phyloP scores from a whole-genome alignment of 2,797 vertebrate genomes.

The Buceros bicornis region DNA sequence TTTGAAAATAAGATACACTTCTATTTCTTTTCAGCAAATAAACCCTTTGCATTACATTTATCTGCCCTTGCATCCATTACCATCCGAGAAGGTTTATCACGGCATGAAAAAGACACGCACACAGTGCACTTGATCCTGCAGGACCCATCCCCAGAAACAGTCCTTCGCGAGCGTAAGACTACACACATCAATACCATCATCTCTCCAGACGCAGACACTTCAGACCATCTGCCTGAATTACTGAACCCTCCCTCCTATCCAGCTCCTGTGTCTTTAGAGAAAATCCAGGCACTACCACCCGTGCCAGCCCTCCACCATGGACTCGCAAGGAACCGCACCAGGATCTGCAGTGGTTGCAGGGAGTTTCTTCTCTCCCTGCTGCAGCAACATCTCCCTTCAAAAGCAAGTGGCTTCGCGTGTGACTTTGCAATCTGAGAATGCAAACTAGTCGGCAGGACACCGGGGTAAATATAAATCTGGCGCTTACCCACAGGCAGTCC shows the following conservation, averaged over 20 bases:
- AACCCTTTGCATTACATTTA: neutral
- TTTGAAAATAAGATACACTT: neutral
- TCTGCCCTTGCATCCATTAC: neutral
- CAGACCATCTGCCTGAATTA: neutral
- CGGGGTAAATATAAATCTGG: slow-evolving; percentile 81
- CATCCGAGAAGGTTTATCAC: neutral
- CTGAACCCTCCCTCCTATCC: neutral
- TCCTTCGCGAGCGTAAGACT: accelerated
- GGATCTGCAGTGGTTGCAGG: neutral
- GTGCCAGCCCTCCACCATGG: neutral
- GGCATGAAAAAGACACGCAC: neutral
- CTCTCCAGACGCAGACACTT: neutral
- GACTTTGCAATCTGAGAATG: slow-evolving; percentile 74
- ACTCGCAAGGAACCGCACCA: neutral
- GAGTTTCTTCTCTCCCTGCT: slow-evolving; percentile 7
- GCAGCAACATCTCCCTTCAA: neutral
- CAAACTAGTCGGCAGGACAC: slow-evolving; percentile 45
- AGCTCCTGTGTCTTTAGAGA: neutral
- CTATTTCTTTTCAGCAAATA: neutral
- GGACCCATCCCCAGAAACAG: neutral
- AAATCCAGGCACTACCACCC: neutral
- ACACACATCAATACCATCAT: neutral
- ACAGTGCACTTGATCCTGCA: neutral
- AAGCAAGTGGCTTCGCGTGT: neutral
- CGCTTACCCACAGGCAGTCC: slow-evolving; percentile 91